Evolutionary conservation across 2,113 vertebrate genomes (phyloP).

Genomic region (Crotalus helleri): DNA sequence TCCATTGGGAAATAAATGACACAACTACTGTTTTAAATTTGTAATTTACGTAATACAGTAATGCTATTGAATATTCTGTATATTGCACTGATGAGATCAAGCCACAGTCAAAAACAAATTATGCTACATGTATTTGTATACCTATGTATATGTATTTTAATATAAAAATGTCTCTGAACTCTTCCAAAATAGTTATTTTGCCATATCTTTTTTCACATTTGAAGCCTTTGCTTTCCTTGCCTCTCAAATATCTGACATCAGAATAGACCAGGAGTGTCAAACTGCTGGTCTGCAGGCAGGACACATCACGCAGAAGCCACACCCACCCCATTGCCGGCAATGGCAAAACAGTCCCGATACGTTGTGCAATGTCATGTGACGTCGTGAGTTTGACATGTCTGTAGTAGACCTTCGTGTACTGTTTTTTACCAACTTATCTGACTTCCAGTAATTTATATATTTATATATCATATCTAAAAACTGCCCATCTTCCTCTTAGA

Average conservation of each 20-base stretch:
- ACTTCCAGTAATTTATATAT: background rate
- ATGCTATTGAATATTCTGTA: background rate
- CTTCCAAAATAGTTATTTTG: background rate
- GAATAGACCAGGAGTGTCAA: background rate
- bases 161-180: background rate
- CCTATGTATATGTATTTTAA: background rate
- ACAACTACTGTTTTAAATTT: background rate
- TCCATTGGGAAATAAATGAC: background rate
- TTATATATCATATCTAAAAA: background rate
- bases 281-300: no score
- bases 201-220: background rate
- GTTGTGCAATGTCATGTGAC: no score
- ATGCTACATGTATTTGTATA: background rate
- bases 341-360: no score
- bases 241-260: background rate
- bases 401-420: background rate
- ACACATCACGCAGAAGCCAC: no score
- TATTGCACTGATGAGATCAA: background rate
- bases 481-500: background rate
- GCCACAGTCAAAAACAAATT: background rate
- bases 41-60: background rate
- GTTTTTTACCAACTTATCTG: no score
- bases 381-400: no score
- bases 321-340: no score
- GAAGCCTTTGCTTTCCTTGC: background rate